Percentiles rank a stretch among this genome's conserved stretches.
Evolutionary conservation across 2,113 vertebrate species (phyloP).

Genomic region (Rhizomys pruinosus): DNA sequence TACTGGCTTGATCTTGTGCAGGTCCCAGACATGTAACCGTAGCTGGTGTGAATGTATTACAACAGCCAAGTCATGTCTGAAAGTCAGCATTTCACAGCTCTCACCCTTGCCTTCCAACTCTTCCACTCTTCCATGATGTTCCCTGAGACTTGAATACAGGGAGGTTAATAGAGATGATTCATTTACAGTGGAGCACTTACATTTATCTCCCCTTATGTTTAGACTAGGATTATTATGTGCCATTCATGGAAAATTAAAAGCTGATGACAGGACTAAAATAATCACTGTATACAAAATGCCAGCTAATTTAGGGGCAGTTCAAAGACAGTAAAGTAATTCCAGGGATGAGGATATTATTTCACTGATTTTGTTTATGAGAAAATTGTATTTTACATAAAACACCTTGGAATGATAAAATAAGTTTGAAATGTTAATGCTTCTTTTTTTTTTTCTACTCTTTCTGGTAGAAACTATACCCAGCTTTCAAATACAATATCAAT

Average conservation of each 20-base stretch:
- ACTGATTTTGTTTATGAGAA: constrained; percentile 47
- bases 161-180: too few species aligned
- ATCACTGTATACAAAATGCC: not conserved
- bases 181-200: too few species aligned
- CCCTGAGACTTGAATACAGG: too few species aligned
- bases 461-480: not conserved
- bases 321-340: not conserved
- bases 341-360: constrained; percentile 19
- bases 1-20: not conserved
- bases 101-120: too few species aligned
- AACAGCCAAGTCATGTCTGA: not conserved
- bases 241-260: not conserved
- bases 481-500: not conserved
- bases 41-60: not conserved
- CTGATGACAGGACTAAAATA: not conserved
- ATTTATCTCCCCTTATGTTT: not conserved
- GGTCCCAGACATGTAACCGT: too few species aligned
- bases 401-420: not conserved
- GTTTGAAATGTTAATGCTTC: not conserved
- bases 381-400: not conserved
- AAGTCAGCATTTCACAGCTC: not conserved
- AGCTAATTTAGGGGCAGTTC: not conserved
- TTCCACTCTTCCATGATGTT: too few species aligned
- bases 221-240: not conserved
- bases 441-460: not conserved